Evolutionary conservation across 1,140 invertebrate genomes (phyloP), one percentile per base, ranked within the genome.

Genomic region (Ooceraea biroi): DNA sequence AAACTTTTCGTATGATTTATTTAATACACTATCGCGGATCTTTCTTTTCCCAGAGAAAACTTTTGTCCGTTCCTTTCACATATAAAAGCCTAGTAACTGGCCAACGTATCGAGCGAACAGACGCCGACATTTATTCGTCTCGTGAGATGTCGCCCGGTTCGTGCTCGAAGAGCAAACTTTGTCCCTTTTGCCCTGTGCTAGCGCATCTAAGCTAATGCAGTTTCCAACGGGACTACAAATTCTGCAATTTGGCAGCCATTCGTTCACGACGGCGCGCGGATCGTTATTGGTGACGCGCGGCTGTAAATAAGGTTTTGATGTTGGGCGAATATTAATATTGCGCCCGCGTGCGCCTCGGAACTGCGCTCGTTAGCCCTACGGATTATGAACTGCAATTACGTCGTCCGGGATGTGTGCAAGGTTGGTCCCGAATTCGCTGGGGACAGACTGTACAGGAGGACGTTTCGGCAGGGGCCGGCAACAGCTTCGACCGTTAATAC

Each of bases 141-240:
- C 77, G 25, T 61, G 71, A 83, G 71, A 85, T 48, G 76, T 61
- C 72, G 41, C 17, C 58, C 50, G 60, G 57, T 66, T 46, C 36
- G n/a, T 25, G 19, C 50, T 77, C 72, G 72, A 61, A 82, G 36
- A 87, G 57, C n/a, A 68, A 80, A 87, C 55, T 68, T 63, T 25
- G 68, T 73, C 73, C 84, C 73, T 68, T 52, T 85, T 74, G 84
- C 68, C 72, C 68, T 58, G 50, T 27, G 65, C 60, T 41, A 44
- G 82, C 41, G 85, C 78, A 17, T 41, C 3, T 36, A 73, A 50
- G 76, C 83, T 78, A 80, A 88, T 69, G 78, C 87, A 88, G 77
- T 88, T 85, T 78, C 83, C 66, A 57, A 63, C 65, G 55, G 77
- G 83, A 78, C 66, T 52, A 73, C 58, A 77, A 80, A 80, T 80